These are phyloP conservation scores for Epinephelus moara DNA, from an alignment of 2,113 vertebrate species.

Conservation along the genomic window DNA sequence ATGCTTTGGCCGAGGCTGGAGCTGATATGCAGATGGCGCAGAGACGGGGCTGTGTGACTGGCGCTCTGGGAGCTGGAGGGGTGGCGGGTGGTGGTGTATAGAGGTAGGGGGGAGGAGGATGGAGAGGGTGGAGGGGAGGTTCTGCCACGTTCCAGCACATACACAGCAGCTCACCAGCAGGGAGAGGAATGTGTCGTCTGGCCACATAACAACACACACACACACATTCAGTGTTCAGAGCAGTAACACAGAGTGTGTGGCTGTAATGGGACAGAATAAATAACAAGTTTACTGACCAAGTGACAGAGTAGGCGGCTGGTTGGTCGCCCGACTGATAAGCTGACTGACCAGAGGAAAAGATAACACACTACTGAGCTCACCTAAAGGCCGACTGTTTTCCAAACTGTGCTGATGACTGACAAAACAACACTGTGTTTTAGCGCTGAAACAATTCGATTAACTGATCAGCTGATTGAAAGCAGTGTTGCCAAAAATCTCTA, in stretches of 20 bases:
- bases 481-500: too few relatives aligned
- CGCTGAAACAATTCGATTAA: neutral
- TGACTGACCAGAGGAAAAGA: constrained; percentile 2
- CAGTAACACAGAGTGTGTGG: neutral
- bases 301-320: neutral
- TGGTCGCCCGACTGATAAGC: neutral
- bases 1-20: constrained; percentile 84
- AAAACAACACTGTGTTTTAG: neutral
- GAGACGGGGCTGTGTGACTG: constrained; percentile 85
- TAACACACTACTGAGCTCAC: neutral
- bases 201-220: constrained; percentile 43
- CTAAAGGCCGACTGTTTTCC: neutral
- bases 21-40: constrained; percentile 87
- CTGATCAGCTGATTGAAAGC: neutral
- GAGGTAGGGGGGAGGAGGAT: constrained; percentile 48
- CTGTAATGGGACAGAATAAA: constrained; percentile 19
- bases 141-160: constrained; percentile 82
- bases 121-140: constrained; percentile 36
- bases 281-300: constrained; percentile 9
- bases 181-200: constrained; percentile 63
- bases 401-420: neutral
- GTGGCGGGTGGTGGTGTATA: constrained; percentile 38
- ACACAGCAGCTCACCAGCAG: constrained; percentile 73
- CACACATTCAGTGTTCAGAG: neutral
- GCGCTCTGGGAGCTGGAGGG: constrained; percentile 80